A percentile compares a stretch with the other conserved stretches of the same genome.
Conservation (phyloP, 2,113 vertebrate species). For the Platysteira castanea region DNA sequence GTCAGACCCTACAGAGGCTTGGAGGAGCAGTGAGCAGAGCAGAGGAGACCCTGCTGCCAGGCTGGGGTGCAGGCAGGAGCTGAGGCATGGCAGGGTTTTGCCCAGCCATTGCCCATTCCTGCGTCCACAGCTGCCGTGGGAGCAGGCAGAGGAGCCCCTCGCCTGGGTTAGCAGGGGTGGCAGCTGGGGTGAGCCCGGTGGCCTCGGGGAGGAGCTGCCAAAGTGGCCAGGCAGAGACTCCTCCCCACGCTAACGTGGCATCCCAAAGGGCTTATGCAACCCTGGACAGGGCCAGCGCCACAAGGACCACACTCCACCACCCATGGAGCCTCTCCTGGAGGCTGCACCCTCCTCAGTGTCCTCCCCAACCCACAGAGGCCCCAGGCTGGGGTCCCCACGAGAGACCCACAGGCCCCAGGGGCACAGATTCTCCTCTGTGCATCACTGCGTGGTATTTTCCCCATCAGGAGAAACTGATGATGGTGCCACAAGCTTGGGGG, state of each 20-base stretch:
- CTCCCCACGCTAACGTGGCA: conserved; percentile 68
- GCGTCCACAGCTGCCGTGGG: not conserved
- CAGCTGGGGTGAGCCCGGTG: not conserved
- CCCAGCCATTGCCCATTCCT: not conserved
- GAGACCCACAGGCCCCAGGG: not conserved
- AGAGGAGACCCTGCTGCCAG: accelerated
- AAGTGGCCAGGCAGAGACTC: not conserved
- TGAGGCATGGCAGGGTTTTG: accelerated
- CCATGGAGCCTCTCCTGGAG: not conserved
- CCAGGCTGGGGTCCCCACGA: not conserved
- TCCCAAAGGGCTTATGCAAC: conserved; percentile 11
- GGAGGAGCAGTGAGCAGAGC: not conserved
- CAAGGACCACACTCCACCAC: not conserved
- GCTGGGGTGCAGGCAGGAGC: not conserved
- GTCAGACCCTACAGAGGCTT: not conserved
- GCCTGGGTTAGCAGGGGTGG: not conserved
- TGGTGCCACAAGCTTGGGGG: not conserved
- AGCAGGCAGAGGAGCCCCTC: not conserved
- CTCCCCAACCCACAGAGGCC: not conserved
- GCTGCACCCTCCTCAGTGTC: not conserved
- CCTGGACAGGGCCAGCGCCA: not conserved
- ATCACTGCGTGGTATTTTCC: accelerated
- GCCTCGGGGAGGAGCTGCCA: conserved; percentile 12
- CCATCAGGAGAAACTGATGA: not conserved
- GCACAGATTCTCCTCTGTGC: not conserved